Percentiles rank a stretch among this genome's conserved stretches.
phyloP scores from a whole-genome alignment of 2,888 invertebrate species.

The Phoronis australis region DNA sequence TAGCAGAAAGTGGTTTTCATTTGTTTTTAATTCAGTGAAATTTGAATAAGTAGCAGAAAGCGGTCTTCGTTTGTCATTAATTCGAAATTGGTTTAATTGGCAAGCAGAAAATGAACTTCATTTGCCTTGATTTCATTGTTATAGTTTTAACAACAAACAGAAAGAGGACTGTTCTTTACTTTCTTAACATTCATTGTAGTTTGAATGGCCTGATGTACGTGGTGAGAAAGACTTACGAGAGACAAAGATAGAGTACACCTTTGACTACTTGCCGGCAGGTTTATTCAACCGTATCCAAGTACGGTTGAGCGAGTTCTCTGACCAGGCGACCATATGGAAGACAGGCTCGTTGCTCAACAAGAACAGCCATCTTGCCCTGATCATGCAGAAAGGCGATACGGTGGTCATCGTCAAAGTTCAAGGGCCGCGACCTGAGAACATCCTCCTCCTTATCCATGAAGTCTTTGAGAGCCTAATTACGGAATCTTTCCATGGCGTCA shows the following conservation, averaged over 20 bases:
- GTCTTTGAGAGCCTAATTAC: slow-evolving; percentile 45
- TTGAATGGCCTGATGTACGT: slow-evolving; percentile 31
- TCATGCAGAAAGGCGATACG: slow-evolving; percentile 39
- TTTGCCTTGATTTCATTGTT: no score
- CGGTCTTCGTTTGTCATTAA: no score
- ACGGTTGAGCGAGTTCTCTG: slow-evolving; percentile 45
- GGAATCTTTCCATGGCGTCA: slow-evolving; percentile 47
- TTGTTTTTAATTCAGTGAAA: no score
- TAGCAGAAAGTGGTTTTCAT: no score
- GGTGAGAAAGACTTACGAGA: slow-evolving; percentile 27
- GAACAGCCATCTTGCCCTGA: slow-evolving; percentile 44
- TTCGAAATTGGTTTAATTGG: no score
- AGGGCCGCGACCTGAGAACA: slow-evolving; percentile 47
- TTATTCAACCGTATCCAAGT: slow-evolving; percentile 52
- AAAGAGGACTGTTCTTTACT: no score
- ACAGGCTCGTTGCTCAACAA: slow-evolving; percentile 48
- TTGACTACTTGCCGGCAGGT: slow-evolving; percentile 50
- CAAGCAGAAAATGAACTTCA: no score
- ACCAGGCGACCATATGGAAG: slow-evolving; percentile 48
- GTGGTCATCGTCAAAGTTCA: slow-evolving; percentile 37
- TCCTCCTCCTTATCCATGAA: slow-evolving; percentile 48
- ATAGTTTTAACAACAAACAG: no score
- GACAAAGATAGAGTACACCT: slow-evolving; percentile 44
- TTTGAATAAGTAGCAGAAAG: no score
- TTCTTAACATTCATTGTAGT: no score